A percentile compares a stretch with the other conserved stretches of the same genome.
These are phyloP conservation scores for Ageneiosus marmoratus DNA, from an alignment of 2,113 vertebrate species.

Conservation along the genomic window DNA sequence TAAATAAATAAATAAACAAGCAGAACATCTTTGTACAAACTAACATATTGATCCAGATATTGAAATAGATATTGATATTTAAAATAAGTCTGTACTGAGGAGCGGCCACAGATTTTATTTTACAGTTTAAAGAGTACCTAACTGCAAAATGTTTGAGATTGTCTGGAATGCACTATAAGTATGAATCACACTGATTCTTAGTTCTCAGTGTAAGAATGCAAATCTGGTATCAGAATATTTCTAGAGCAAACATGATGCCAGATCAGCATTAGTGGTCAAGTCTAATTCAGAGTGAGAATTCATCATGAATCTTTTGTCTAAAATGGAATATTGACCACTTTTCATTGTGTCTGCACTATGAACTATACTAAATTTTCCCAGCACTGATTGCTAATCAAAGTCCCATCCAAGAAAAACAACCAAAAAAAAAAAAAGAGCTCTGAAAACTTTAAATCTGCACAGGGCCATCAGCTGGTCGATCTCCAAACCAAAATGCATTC, in stretches of 20 bases:
- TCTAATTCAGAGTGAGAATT: background rate
- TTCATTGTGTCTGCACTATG: background rate
- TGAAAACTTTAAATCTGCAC: slow-evolving; percentile 1
- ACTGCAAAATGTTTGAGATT: background rate
- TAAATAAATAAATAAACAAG: background rate
- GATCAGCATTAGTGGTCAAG: background rate
- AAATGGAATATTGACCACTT: background rate
- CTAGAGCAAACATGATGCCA: background rate
- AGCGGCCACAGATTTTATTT: background rate
- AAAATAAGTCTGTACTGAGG: background rate
- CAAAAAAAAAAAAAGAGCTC: slow-evolving; percentile 17
- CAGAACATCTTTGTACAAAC: background rate
- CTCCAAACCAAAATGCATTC: slow-evolving; percentile 40
- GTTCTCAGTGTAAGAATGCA: background rate
- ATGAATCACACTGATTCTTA: background rate
- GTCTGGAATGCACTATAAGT: background rate
- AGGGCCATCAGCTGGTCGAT: slow-evolving; percentile 7
- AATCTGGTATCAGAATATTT: background rate
- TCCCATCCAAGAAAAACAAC: slow-evolving; percentile 17
- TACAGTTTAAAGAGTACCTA: background rate
- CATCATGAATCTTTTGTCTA: background rate
- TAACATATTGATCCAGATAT: background rate
- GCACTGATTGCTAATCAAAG: slow-evolving; percentile 40
- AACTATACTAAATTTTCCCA: background rate
- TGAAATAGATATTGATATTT: background rate